Percentiles rank a stretch among this genome's conserved stretches.
Conservation (phyloP, 2,888 invertebrate species). For the Mythimna vitellina region DNA sequence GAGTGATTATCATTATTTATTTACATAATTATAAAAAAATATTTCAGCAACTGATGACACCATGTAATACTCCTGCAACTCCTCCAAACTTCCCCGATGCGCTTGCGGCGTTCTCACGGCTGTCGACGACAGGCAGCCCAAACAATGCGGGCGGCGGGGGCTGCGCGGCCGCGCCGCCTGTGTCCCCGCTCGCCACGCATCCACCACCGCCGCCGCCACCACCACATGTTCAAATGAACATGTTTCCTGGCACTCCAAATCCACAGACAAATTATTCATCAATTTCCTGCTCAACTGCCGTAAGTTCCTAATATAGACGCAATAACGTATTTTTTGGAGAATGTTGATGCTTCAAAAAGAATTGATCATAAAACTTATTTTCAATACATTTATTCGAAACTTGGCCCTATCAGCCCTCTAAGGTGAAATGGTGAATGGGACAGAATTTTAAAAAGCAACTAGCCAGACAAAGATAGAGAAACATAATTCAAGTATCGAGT, state of each 20-base stretch:
- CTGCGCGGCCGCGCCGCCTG: conserved; percentile 80
- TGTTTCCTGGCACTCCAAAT: conserved; percentile 81
- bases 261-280: conserved; percentile 83
- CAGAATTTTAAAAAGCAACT: background rate
- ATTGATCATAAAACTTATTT: background rate
- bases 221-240: conserved; percentile 78
- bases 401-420: background rate
- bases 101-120: conserved; percentile 96
- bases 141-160: conserved; percentile 79
- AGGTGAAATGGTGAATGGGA: background rate
- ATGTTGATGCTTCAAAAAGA: background rate
- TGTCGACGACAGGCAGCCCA: conserved; percentile 93
- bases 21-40: background rate
- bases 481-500: background rate
- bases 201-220: conserved; percentile 79
- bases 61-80: conserved; percentile 98
- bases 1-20: no score
- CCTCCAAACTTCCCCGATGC: conserved; percentile 98
- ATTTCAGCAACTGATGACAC: conserved; percentile 95
- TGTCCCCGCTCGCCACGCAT: conserved; percentile 86
- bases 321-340: background rate
- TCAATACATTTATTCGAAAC: background rate
- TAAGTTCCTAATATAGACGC: conserved; percentile 66
- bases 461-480: background rate
- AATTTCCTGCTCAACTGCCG: conserved; percentile 88